These are phyloP conservation scores for Galemys pyrenaicus DNA, from an alignment of 2,113 vertebrate species.

Conservation along the genomic window DNA sequence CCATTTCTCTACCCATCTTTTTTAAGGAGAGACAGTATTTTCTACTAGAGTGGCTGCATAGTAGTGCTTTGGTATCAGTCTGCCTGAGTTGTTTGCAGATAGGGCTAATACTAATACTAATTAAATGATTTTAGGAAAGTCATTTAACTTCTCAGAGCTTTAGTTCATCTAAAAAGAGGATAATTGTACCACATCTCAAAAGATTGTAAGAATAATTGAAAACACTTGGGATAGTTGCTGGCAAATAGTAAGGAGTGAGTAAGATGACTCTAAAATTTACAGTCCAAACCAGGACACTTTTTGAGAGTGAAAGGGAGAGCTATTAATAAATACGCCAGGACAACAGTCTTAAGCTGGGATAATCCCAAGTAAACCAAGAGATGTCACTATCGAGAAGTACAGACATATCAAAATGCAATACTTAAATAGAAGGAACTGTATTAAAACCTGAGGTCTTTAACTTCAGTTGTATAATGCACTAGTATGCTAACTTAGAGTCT, in stretches of 20 bases:
- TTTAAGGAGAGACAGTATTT: background rate
- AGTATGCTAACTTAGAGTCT: background rate
- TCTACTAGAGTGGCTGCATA: background rate
- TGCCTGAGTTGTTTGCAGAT: background rate
- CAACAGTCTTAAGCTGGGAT: background rate
- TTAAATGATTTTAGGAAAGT: background rate
- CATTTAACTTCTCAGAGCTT: background rate
- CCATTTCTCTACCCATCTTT: background rate
- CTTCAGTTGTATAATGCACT: background rate
- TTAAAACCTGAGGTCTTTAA: background rate
- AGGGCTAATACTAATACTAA: conserved; percentile 8
- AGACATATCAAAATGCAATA: background rate
- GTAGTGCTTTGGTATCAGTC: background rate
- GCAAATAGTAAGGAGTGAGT: background rate
- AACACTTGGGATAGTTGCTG: background rate
- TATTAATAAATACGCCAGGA: conserved; percentile 31
- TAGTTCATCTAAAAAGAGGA: background rate
- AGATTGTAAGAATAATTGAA: conserved; percentile 6
- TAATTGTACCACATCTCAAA: background rate
- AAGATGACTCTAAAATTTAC: conserved; percentile 12
- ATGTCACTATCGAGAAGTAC: background rate
- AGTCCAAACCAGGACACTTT: background rate
- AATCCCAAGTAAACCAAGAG: background rate
- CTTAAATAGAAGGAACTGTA: background rate
- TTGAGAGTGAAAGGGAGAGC: conserved; percentile 10